These are phyloP conservation scores for Darevskia mixta DNA, from an alignment of 2,797 vertebrate species.

Conservation along the genomic window DNA sequence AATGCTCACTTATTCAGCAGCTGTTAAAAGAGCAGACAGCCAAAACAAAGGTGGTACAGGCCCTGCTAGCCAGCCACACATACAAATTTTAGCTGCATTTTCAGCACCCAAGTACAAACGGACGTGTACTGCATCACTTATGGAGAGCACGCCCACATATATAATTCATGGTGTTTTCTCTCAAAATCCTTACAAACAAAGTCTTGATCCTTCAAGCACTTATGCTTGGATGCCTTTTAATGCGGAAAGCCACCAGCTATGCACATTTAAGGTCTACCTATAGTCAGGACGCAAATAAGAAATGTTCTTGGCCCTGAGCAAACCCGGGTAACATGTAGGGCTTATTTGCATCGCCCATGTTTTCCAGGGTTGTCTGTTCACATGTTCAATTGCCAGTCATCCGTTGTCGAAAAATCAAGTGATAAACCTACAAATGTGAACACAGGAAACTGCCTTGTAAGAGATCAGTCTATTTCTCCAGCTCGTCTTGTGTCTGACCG, in stretches of 20 bases:
- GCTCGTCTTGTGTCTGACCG: too few species aligned
- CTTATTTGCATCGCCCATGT: background rate
- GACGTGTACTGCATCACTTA: conserved; percentile 15
- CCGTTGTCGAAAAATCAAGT: too few species aligned
- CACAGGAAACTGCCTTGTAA: too few species aligned
- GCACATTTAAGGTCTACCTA: too few species aligned
- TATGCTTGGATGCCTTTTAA: background rate
- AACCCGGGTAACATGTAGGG: background rate
- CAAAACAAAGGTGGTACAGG: conserved; percentile 20
- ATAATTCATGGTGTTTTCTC: background rate
- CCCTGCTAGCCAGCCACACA: background rate
- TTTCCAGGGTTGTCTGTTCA: background rate
- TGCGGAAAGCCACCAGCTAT: background rate
- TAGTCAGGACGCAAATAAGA: background rate
- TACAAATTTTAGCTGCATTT: background rate
- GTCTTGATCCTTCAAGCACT: background rate
- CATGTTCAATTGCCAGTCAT: too few species aligned
- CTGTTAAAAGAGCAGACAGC: conserved; percentile 11
- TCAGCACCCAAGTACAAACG: background rate
- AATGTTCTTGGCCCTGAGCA: background rate
- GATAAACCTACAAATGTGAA: too few species aligned
- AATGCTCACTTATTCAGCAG: conserved; percentile 25
- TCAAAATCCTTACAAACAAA: background rate
- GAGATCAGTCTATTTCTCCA: too few species aligned
- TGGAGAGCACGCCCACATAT: background rate